Conservation (phyloP, 2,888 invertebrate genomes). For the Punctoribates punctum region DNA sequence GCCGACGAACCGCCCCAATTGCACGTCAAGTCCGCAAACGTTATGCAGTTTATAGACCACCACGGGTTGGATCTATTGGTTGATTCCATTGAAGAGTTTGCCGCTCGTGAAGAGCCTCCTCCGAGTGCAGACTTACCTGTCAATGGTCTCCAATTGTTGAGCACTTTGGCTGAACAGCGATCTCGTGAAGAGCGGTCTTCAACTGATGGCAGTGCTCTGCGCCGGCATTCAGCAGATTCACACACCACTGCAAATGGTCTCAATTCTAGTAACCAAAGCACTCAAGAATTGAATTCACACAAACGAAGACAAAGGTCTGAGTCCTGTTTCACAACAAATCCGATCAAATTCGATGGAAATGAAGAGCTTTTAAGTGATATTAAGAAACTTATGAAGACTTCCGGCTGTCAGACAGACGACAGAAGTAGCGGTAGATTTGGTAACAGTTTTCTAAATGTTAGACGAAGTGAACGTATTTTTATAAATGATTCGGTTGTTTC, state of each 20-base stretch:
- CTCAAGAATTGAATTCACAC: not conserved
- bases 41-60: conserved; percentile 48
- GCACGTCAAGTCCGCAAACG: conserved; percentile 46
- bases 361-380: conserved; percentile 1
- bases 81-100: conserved; percentile 75
- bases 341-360: conserved; percentile 5
- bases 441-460: not conserved
- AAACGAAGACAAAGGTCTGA: conserved; percentile 37
- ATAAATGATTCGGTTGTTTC: conserved; percentile 28
- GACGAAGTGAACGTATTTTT: conserved; percentile 38
- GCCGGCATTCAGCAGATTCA: conserved; percentile 24
- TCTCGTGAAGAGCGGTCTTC: conserved; percentile 66
- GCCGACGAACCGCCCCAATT: conserved; percentile 45
- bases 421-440: not conserved
- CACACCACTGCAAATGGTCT: not conserved
- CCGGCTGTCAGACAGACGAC: conserved; percentile 27
- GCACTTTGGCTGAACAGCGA: conserved; percentile 77
- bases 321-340: conserved; percentile 36
- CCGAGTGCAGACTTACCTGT: conserved; percentile 24
- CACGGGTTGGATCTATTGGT: conserved; percentile 72
- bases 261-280: conserved; percentile 3
- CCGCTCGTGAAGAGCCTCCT: conserved; percentile 43
- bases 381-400: conserved; percentile 26
- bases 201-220: conserved; percentile 42
- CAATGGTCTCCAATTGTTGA: conserved; percentile 64